Evolutionary conservation across 2,797 vertebrate species (phyloP).

Genomic region (Galaxias olidus): DNA sequence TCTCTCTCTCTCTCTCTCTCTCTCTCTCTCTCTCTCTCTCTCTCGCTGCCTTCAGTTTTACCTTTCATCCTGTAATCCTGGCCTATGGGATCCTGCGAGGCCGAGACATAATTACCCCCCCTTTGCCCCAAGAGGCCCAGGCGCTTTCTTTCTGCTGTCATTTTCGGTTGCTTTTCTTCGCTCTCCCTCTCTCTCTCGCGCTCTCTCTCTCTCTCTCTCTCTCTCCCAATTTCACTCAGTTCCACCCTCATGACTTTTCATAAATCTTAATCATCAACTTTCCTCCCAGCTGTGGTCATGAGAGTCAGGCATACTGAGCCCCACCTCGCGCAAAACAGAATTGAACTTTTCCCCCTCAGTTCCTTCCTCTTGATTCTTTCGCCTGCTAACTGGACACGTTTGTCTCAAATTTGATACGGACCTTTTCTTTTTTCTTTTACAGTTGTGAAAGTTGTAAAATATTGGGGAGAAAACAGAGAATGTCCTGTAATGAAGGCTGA

Average conservation of each 20-base stretch:
- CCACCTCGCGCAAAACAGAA: neutral
- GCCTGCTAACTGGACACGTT: conserved; percentile 28
- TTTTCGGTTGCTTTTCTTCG: conserved; percentile 13
- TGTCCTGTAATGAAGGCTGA: conserved; percentile 24
- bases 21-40: conserved; percentile 18
- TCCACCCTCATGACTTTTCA: conserved; percentile 13
- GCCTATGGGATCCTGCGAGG: conserved; percentile 72
- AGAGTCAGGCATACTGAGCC: conserved; percentile 10
- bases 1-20: neutral
- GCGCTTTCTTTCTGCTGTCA: conserved; percentile 27
- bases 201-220: conserved; percentile 25
- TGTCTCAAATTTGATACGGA: no score
- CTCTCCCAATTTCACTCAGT: conserved; percentile 19
- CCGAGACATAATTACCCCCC: conserved; percentile 77
- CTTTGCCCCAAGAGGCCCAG: conserved; percentile 27
- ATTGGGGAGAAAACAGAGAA: neutral
- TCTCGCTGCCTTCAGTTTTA: conserved; percentile 69
- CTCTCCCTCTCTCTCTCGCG: conserved; percentile 16
- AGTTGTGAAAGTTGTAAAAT: conserved; percentile 66
- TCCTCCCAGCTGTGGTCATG: conserved; percentile 15
- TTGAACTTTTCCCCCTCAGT: conserved; percentile 7
- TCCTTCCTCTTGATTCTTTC: conserved; percentile 60
- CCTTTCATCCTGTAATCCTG: conserved; percentile 85
- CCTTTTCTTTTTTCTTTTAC: conserved; percentile 45
- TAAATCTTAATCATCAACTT: conserved; percentile 33